phyloP scores from a whole-genome alignment of 2,797 vertebrate species.

The Crax fasciolata region DNA sequence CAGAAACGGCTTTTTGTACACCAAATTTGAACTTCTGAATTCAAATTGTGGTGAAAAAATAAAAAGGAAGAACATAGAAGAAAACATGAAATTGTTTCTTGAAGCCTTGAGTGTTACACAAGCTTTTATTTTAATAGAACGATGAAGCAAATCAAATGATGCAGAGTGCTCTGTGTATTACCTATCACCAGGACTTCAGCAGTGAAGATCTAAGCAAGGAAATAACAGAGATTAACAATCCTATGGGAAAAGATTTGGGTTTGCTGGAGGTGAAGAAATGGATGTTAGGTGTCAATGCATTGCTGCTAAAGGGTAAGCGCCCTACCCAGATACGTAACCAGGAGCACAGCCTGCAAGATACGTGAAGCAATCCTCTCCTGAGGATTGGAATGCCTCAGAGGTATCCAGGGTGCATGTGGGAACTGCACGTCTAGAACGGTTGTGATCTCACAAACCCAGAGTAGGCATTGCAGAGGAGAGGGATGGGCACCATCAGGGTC shows the following conservation, averaged over 20 bases:
- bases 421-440: fast-evolving
- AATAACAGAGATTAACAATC: neutral
- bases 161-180: neutral
- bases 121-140: neutral
- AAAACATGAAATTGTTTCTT: neutral
- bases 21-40: constrained; percentile 1
- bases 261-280: neutral
- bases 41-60: neutral
- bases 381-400: neutral
- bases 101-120: neutral
- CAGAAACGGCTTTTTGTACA: neutral
- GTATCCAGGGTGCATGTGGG: neutral
- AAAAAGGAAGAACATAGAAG: neutral
- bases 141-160: neutral
- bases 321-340: neutral
- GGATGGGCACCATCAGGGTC: neutral
- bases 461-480: neutral
- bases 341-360: neutral
- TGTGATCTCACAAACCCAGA: neutral
- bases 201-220: neutral
- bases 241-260: neutral
- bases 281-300: fast-evolving
- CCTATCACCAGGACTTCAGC: neutral
- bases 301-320: neutral
- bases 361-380: neutral